phyloP scores from a whole-genome alignment of 2,888 invertebrate species.

The Meandrusa payeni region DNA sequence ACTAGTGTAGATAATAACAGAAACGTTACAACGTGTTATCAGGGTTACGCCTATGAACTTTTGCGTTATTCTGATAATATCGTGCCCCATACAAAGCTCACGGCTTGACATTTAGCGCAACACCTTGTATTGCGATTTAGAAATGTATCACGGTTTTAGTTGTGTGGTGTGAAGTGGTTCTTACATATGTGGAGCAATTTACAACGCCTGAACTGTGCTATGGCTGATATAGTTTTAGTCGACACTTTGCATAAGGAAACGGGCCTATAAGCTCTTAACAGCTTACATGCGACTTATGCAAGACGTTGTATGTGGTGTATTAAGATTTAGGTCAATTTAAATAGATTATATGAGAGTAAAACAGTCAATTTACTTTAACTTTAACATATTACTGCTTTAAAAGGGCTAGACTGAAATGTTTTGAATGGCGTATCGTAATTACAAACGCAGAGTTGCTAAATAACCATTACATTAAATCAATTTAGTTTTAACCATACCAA shows the following conservation, averaged over 20 bases:
- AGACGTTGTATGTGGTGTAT: constrained; percentile 32
- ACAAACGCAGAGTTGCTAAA: neutral
- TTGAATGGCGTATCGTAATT: neutral
- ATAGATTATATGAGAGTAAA: constrained; percentile 19
- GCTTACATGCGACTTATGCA: constrained; percentile 62
- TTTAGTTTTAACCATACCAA: no score
- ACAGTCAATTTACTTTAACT: constrained; percentile 13
- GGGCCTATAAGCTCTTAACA: constrained; percentile 62
- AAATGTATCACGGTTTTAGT: constrained; percentile 16
- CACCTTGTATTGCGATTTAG: constrained; percentile 12
- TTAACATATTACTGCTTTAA: constrained; percentile 1
- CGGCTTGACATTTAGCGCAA: constrained; percentile 21
- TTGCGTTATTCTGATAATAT: constrained; percentile 22
- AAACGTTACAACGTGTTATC: constrained; percentile 13
- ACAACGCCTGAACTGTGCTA: constrained; percentile 48
- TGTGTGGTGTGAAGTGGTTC: constrained; percentile 30
- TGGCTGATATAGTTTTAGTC: constrained; percentile 34
- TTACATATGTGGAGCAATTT: constrained; percentile 57
- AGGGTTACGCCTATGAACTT: constrained; percentile 19
- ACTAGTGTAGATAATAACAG: neutral
- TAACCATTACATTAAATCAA: neutral
- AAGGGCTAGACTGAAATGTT: constrained; percentile 2
- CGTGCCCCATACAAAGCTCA: constrained; percentile 23
- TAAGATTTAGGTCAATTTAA: constrained; percentile 23
- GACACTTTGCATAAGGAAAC: constrained; percentile 60